Conservation (phyloP, 1,140 invertebrate species). For the Coenobita brevimanus region DNA sequence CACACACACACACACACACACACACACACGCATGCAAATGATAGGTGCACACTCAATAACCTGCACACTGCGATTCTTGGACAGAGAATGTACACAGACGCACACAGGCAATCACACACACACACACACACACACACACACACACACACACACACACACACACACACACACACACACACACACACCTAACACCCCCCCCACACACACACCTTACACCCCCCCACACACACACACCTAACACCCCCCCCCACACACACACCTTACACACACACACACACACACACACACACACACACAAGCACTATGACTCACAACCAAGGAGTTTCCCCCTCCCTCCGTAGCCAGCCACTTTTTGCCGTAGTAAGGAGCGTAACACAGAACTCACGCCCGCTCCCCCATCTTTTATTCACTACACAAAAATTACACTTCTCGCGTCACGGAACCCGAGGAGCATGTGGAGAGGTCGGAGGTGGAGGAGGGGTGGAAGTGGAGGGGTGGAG, state of each 20-base stretch:
- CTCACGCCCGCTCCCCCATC: slow-evolving; percentile 7
- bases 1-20: too few species aligned
- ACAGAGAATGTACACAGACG: neutral
- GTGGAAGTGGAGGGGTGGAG: too few species aligned
- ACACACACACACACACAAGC: too few species aligned
- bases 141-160: slow-evolving; percentile 24
- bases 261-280: too few species aligned
- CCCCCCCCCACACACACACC: too few species aligned
- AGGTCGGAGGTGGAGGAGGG: neutral
- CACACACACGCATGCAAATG: too few species aligned
- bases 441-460: neutral
- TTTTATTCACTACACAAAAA: slow-evolving; percentile 42
- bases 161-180: neutral
- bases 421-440: slow-evolving; percentile 40
- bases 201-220: too few species aligned
- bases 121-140: slow-evolving; percentile 37
- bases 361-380: neutral
- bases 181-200: too few species aligned
- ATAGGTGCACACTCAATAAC: too few species aligned
- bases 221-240: too few species aligned
- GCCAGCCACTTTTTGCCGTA: neutral
- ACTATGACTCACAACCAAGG: neutral
- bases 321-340: slow-evolving; percentile 2
- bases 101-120: neutral
- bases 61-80: too few species aligned